phyloP scores from a whole-genome alignment of 2,113 vertebrate genomes.

The Atlantisia rogersi region DNA sequence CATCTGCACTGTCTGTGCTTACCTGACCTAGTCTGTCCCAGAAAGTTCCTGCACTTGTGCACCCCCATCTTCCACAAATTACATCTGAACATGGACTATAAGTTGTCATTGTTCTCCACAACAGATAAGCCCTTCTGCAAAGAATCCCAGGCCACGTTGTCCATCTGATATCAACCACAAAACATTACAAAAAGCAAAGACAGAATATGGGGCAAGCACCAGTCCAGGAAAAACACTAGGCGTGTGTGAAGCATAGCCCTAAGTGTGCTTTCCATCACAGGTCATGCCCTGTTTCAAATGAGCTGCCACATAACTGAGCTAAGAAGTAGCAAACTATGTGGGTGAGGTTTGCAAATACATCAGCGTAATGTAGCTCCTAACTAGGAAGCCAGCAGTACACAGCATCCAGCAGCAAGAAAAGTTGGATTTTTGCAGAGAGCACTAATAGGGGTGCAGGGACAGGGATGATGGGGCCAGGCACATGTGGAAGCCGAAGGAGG shows the following conservation, averaged over 20 bases:
- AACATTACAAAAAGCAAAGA: background rate
- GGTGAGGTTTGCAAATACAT: background rate
- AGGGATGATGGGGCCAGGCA: background rate
- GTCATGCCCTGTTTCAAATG: background rate
- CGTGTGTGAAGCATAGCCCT: background rate
- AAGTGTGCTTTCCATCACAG: background rate
- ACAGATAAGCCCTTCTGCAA: background rate
- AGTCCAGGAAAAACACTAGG: background rate
- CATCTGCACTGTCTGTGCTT: background rate
- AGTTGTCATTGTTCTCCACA: background rate
- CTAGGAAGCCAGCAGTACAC: background rate
- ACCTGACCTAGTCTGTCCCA: background rate
- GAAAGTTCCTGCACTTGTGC: background rate
- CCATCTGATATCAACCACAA: background rate
- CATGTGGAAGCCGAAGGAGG: background rate
- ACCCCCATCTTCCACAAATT: background rate
- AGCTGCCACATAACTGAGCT: background rate
- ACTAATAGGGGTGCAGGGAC: background rate
- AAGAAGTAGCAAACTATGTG: background rate
- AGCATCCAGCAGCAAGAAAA: background rate
- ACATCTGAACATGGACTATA: background rate
- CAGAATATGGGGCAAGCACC: background rate
- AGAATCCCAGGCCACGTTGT: background rate
- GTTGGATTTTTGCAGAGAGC: background rate
- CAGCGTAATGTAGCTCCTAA: background rate